Evolutionary conservation across 1,140 invertebrate species (phyloP).

Genomic region (Sarcophaga peregrina): DNA sequence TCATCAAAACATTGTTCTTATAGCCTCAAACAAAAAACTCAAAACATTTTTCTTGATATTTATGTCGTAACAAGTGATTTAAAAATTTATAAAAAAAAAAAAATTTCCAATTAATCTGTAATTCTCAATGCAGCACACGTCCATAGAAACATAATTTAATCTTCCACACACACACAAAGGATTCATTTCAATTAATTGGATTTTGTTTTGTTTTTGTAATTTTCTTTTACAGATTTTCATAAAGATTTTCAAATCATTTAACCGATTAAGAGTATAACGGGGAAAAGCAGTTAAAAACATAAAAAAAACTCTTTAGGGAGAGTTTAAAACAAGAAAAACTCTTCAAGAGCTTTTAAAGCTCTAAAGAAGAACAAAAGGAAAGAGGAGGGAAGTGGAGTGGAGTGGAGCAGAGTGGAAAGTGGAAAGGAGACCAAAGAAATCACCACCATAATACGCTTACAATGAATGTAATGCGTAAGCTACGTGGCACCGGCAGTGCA

Average conservation of each 20-base stretch:
- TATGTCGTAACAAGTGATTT: too few relatives aligned
- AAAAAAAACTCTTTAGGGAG: neutral
- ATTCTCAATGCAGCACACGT: too few relatives aligned
- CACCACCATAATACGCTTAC: constrained; percentile 1
- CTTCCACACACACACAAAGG: neutral
- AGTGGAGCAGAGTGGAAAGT: neutral
- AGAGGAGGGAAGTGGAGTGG: neutral
- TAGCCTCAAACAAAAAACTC: too few relatives aligned
- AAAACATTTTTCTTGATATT: too few relatives aligned
- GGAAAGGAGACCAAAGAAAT: neutral
- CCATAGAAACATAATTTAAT: too few relatives aligned
- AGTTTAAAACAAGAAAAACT: neutral
- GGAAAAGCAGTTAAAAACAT: neutral
- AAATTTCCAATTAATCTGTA: too few relatives aligned
- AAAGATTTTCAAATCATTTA: constrained; percentile 21
- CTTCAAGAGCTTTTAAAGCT: constrained; percentile 24
- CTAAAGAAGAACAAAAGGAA: neutral
- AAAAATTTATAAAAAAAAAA: too few relatives aligned
- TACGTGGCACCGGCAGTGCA: constrained; percentile 72
- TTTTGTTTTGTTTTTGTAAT: neutral
- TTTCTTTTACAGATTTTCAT: constrained; percentile 3
- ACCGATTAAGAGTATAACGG: neutral
- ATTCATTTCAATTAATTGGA: constrained; percentile 6
- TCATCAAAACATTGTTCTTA: too few relatives aligned
- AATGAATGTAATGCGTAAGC: constrained; percentile 90